Evolutionary conservation across 2,113 vertebrate genomes (phyloP).

Genomic region (Dascyllus trimaculatus): DNA sequence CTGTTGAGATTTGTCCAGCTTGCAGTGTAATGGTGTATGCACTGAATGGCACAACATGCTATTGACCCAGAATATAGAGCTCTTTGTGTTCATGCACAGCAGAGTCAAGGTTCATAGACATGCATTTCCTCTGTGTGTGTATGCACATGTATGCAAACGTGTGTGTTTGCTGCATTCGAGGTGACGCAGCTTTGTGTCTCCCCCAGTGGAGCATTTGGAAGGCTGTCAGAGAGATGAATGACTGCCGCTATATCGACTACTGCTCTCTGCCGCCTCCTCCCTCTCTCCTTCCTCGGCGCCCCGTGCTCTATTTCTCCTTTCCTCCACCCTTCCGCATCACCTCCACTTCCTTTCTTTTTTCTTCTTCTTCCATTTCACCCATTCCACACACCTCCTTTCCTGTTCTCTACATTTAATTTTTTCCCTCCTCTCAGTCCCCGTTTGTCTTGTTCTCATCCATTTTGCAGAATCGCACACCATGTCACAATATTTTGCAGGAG

Average conservation of each 20-base stretch:
- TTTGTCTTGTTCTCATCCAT: slow-evolving; percentile 38
- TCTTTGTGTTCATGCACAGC: slow-evolving; percentile 1
- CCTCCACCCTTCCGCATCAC: slow-evolving; percentile 39
- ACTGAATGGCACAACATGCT: slow-evolving; percentile 34
- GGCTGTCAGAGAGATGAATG: slow-evolving; percentile 88
- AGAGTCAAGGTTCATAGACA: slow-evolving; percentile 26
- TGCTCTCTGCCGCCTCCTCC: slow-evolving; percentile 64
- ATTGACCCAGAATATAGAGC: slow-evolving; percentile 58
- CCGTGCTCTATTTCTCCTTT: slow-evolving; percentile 61
- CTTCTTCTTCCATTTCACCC: slow-evolving; percentile 22
- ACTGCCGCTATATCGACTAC: slow-evolving; percentile 83
- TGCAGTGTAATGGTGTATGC: slow-evolving; percentile 53
- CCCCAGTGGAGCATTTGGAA: slow-evolving; percentile 78
- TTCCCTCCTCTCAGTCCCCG: slow-evolving; percentile 3
- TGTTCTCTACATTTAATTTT: slow-evolving; percentile 1
- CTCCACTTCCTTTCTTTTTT: slow-evolving; percentile 52
- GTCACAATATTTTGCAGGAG: slow-evolving; percentile 21
- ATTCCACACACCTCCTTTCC: neutral
- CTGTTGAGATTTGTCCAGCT: slow-evolving; percentile 38
- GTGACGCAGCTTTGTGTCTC: slow-evolving; percentile 79
- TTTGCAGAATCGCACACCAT: slow-evolving; percentile 36
- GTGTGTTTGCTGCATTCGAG: slow-evolving; percentile 61
- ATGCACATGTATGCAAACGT: slow-evolving; percentile 25
- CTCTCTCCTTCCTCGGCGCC: slow-evolving; percentile 42
- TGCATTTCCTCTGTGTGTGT: slow-evolving; percentile 26